A percentile compares a stretch with the other conserved stretches of the same genome.
These are phyloP conservation scores for Microcebus murinus DNA, from an alignment of 2,113 vertebrate species.

Conservation along the genomic window DNA sequence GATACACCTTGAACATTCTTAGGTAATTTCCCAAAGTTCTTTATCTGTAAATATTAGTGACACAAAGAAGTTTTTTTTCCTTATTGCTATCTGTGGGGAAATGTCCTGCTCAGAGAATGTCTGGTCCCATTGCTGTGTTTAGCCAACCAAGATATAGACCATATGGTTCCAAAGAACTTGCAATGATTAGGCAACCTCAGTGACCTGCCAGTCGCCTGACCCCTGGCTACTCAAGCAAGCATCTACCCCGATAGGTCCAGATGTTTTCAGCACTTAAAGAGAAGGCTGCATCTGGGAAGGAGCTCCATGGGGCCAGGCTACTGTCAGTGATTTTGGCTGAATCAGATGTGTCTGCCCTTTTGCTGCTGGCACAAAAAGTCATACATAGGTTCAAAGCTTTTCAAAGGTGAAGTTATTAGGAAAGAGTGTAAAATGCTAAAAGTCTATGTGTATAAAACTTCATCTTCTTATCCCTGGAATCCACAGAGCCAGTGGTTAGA, in stretches of 20 bases:
- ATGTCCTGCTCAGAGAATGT: constrained; percentile 28
- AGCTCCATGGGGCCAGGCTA: constrained; percentile 65
- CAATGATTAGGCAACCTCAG: constrained; percentile 54
- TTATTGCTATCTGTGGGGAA: constrained; percentile 3
- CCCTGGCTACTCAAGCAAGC: constrained; percentile 17
- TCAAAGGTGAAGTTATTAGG: constrained; percentile 63
- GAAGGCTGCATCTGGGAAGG: constrained; percentile 60
- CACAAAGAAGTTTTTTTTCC: neutral
- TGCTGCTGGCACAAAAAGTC: constrained; percentile 48
- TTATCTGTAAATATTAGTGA: constrained; percentile 25
- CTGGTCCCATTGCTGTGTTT: constrained; percentile 41
- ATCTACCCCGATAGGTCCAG: constrained; percentile 55
- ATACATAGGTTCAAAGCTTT: constrained; percentile 65
- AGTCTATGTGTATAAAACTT: neutral
- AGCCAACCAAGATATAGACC: constrained; percentile 33
- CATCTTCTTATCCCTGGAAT: neutral
- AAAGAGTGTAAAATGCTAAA: neutral
- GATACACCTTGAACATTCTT: neutral
- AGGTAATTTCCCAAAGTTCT: neutral
- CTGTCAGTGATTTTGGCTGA: constrained; percentile 80
- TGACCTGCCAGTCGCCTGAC: constrained; percentile 55
- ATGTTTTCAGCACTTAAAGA: constrained; percentile 64
- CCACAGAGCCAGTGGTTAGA: neutral
- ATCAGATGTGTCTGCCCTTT: constrained; percentile 59
- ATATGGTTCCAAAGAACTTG: constrained; percentile 41